Evolutionary conservation across 2,113 vertebrate species (phyloP), one percentile per base, ranked within the genome.

Genomic region (Nestor notabilis): DNA sequence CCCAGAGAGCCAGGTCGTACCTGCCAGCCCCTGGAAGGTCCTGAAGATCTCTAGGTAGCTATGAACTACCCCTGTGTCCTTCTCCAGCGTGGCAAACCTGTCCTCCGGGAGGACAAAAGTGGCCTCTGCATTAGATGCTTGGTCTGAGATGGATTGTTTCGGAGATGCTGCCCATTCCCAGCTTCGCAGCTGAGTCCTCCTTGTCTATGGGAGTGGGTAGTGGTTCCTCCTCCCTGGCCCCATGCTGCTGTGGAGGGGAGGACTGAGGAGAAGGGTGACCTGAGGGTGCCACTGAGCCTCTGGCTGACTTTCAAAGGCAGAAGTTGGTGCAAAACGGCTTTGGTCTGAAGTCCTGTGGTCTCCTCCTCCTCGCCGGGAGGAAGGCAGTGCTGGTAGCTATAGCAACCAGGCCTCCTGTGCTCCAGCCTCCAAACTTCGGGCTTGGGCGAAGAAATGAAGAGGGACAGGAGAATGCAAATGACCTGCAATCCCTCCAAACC

Each of bases 371-470:
- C 23, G 0, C 41, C 0, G 14, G 84, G 78, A 95, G 78, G 91
- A 96, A 93, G 90, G 88, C 92, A 81, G 86, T 1, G 15, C 83
- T 15, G n/a, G 95, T 95, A 87, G 74, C 93, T 64, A 96, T 92
- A 25, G 97, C 92, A 95, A 95, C 92, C 90, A 29, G 55, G 37
- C n/a, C 95, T 90, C 78, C 78, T 83, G 81, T 7, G 2, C 90
- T 53, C 85, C 81, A 71, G 85, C 63, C 0, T 15, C 80, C 84
- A 52, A 95, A 93, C 68, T 90, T 92, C 17, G 1, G 69, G 83
- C 81, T 76, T 70, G 52, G 71, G 47, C 1, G 5, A 66, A 86
- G 65, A 35, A 78, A n/a, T 5, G 61, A 75, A 84, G 58, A 89
- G 68, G 85, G 76, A 50, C 17, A 7, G 29, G 31, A 68, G 90